Conservation (phyloP, 1,140 invertebrate species). For the Zelostemma sp. region DNA sequence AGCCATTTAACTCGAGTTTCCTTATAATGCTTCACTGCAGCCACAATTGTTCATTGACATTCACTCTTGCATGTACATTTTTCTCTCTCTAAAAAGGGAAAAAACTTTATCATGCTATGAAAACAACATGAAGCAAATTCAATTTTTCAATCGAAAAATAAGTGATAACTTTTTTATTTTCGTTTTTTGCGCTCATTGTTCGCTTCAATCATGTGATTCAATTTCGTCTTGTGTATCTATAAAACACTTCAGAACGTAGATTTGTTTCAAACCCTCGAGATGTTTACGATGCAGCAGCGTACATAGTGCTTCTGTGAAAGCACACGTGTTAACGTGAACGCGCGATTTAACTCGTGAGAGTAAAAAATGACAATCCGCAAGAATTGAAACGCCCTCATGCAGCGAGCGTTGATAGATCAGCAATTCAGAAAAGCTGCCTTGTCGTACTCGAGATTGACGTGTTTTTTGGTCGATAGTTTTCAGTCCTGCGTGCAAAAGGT, state of each 20-base stretch:
- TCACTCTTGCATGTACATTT: no score
- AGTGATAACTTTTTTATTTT: no score
- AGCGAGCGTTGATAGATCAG: slow-evolving; percentile 1
- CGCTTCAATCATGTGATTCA: slow-evolving; percentile 4
- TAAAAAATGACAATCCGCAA: slow-evolving; percentile 6
- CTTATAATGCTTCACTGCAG: neutral
- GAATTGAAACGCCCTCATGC: neutral
- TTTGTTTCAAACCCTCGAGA: neutral
- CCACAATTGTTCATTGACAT: neutral
- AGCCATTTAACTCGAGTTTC: slow-evolving; percentile 8
- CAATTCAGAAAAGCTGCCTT: slow-evolving; percentile 1
- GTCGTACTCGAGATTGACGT: neutral
- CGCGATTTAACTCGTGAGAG: slow-evolving; percentile 3
- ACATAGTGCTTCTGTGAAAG: neutral
- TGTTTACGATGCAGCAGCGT: slow-evolving; percentile 6
- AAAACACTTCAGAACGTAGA: neutral
- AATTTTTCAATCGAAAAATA: no score
- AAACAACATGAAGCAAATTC: no score
- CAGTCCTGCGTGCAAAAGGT: neutral
- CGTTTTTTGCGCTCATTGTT: neutral
- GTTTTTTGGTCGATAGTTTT: slow-evolving; percentile 10
- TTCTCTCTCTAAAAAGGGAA: no score
- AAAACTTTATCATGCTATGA: no score
- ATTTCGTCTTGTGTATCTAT: neutral
- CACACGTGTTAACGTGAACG: neutral